phyloP scores from a whole-genome alignment of 2,888 invertebrate genomes.

The Caenorhabditis sinica region DNA sequence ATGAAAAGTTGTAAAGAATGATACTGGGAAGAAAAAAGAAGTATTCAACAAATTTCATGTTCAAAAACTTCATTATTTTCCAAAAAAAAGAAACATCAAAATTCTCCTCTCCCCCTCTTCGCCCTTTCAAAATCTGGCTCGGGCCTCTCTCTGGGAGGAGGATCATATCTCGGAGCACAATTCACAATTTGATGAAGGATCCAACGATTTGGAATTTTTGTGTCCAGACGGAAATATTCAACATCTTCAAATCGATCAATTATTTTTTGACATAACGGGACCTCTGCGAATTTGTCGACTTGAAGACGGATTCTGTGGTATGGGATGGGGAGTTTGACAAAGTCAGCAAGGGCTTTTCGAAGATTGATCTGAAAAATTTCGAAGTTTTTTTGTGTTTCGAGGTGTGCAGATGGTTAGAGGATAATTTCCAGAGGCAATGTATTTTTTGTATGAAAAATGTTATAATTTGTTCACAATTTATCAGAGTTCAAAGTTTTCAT shows the following conservation, averaged over 20 bases:
- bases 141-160: not conserved
- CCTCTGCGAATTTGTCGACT: constrained; percentile 14
- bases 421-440: no score
- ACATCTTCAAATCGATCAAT: constrained; percentile 38
- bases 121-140: not conserved
- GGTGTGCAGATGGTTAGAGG: no score
- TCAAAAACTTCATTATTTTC: no score
- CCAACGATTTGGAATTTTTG: constrained; percentile 8
- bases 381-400: not conserved
- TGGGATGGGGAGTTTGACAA: constrained; percentile 10
- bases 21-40: no score
- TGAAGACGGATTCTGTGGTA: constrained; percentile 21
- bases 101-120: not conserved
- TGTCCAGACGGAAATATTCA: constrained; percentile 47
- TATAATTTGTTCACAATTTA: no score
- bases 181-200: constrained; percentile 44
- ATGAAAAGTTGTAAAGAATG: no score
- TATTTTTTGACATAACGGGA: constrained; percentile 25
- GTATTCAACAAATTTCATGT: no score
- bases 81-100: not conserved
- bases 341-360: not conserved
- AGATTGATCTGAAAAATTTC: not conserved
- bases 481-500: no score
- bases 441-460: no score
- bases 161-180: not conserved